phyloP scores from a whole-genome alignment of 2,888 invertebrate species.

The Hoplodrina blanda region DNA sequence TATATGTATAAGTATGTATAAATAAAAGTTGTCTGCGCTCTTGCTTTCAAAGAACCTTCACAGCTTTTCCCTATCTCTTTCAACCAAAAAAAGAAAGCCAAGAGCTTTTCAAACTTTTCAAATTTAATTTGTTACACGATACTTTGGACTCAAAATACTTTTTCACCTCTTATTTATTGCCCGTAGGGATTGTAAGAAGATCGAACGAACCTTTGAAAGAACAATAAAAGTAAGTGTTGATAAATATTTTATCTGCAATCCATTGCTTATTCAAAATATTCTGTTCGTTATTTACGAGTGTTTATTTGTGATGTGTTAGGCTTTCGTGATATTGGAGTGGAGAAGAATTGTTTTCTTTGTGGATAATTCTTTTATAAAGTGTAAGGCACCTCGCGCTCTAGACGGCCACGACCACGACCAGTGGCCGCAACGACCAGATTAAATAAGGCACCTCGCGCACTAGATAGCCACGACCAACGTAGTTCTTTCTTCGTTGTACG shows the following conservation, averaged over 20 bases:
- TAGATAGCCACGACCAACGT: no score
- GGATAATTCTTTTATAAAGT: not conserved
- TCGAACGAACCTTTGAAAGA: slow-evolving; percentile 24
- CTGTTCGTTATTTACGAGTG: slow-evolving; percentile 18
- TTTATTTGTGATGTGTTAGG: not conserved
- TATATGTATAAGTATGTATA: no score
- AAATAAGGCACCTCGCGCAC: no score
- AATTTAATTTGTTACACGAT: slow-evolving; percentile 53
- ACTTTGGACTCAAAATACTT: slow-evolving; percentile 40
- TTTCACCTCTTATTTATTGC: slow-evolving; percentile 40
- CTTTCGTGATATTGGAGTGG: slow-evolving; percentile 1
- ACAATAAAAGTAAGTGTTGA: slow-evolving; percentile 25
- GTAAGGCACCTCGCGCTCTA: no score
- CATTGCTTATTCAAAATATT: slow-evolving; percentile 30
- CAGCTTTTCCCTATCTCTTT: slow-evolving; percentile 24
- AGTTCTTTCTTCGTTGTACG: no score
- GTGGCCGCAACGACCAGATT: no score
- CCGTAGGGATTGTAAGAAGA: slow-evolving; percentile 26
- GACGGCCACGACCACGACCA: no score
- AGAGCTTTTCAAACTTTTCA: slow-evolving; percentile 31
- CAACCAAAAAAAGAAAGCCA: slow-evolving; percentile 1
- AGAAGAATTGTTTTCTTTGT: not conserved
- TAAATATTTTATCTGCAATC: slow-evolving; percentile 38
- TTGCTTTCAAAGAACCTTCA: not conserved
- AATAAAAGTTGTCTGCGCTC: no score